phyloP scores from a whole-genome alignment of 2,888 invertebrate species.

The Cosmorhoe ocellata region DNA sequence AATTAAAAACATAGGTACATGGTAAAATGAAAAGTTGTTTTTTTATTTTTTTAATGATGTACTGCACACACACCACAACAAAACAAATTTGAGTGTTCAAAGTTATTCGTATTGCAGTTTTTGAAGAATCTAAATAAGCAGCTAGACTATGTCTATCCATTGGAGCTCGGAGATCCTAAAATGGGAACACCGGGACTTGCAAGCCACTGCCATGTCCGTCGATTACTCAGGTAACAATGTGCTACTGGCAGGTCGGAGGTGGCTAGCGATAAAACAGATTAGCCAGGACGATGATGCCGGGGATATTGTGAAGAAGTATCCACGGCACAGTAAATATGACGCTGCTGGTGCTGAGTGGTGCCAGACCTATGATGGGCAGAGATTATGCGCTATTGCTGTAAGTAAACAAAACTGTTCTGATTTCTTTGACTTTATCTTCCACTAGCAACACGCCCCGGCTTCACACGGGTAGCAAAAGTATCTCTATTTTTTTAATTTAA shows the following conservation, averaged over 20 bases:
- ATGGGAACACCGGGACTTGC: constrained; percentile 91
- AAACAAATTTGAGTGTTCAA: too few relatives aligned
- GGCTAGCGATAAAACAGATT: constrained; percentile 88
- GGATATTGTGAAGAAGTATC: constrained; percentile 88
- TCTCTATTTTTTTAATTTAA: too few relatives aligned
- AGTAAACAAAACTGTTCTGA: constrained; percentile 31
- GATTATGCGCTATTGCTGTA: constrained; percentile 94
- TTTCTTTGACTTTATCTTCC: too few relatives aligned
- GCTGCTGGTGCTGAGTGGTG: constrained; percentile 97
- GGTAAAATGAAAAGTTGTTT: too few relatives aligned
- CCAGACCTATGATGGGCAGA: constrained; percentile 88
- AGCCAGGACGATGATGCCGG: constrained; percentile 87
- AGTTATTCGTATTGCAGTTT: too few relatives aligned
- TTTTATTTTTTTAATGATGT: too few relatives aligned
- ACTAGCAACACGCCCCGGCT: too few relatives aligned
- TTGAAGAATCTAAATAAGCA: neutral
- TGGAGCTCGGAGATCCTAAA: constrained; percentile 80
- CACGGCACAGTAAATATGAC: constrained; percentile 95
- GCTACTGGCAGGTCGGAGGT: constrained; percentile 91
- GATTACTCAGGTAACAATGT: constrained; percentile 93
- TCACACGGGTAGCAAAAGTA: too few relatives aligned
- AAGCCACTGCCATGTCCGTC: constrained; percentile 96
- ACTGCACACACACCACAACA: too few relatives aligned
- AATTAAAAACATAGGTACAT: too few relatives aligned
- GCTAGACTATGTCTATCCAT: constrained; percentile 64